A percentile compares a stretch with the other conserved stretches of the same genome.
Evolutionary conservation across 2,113 vertebrate species (phyloP).

Genomic region (Spilogale gracilis): DNA sequence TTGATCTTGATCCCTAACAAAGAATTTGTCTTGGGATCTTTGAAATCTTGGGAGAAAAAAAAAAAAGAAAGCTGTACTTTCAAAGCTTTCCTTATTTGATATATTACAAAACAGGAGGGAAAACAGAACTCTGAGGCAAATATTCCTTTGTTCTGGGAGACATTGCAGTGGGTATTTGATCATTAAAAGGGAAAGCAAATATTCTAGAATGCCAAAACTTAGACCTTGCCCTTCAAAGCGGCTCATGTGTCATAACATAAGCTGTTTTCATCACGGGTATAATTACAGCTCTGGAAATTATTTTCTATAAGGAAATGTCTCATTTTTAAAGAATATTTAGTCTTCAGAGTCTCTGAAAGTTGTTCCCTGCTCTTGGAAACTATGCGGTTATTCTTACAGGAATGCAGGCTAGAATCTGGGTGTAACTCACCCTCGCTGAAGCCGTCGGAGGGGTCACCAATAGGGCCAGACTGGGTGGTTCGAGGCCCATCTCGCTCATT

Average conservation of each 20-base stretch:
- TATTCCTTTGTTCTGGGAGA: slow-evolving; percentile 60
- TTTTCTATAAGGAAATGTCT: slow-evolving; percentile 26
- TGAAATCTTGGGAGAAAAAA: slow-evolving; percentile 56
- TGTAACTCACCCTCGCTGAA: not conserved
- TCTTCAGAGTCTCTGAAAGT: not conserved
- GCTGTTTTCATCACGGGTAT: not conserved
- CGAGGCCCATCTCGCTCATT: not conserved
- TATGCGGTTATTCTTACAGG: not conserved
- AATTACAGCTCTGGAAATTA: not conserved
- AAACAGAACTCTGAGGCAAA: slow-evolving; percentile 26
- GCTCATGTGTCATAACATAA: not conserved
- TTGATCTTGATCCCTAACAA: slow-evolving; percentile 71
- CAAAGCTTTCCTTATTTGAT: slow-evolving; percentile 73
- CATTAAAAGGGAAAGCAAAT: slow-evolving; percentile 60
- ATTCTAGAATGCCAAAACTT: slow-evolving; percentile 6
- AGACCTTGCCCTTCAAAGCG: not conserved
- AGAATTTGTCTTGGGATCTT: slow-evolving; percentile 68
- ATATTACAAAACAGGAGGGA: not conserved
- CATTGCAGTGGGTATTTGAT: slow-evolving; percentile 21
- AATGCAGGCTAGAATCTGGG: not conserved
- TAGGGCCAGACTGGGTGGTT: not conserved
- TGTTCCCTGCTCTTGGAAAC: slow-evolving; percentile 25
- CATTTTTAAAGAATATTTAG: slow-evolving; percentile 56
- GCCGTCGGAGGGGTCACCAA: not conserved
- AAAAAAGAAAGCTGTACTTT: slow-evolving; percentile 6